Evolutionary conservation across 2,888 invertebrate genomes (phyloP), one percentile per base, ranked within the genome.

Genomic region (Drosophila rellima): DNA sequence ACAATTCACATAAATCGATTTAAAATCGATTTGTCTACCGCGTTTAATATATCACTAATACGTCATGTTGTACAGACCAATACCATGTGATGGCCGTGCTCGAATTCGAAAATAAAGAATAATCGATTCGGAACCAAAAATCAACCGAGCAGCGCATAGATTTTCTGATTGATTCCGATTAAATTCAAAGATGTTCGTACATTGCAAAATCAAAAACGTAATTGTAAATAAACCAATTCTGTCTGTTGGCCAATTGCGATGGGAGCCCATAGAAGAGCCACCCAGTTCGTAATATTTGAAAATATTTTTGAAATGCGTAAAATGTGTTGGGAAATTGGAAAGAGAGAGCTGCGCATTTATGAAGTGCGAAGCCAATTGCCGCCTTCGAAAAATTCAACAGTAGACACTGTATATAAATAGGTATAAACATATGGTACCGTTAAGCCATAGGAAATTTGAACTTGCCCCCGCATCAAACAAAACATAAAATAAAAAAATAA

Each of bases 361-460:
- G 86, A 88, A 88, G 82, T 82, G 82, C 82, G 86, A 82, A 82
- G 86, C 80, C 76, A 82, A 88, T 85, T 48, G 84, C 61, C 74
- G 86, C 51, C 62, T 69, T 70, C 59, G 50, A 37, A 37, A 44
- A 69, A 83, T 71, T 78, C 65, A 70, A 65, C 62, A 57, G 63
- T 59, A 66, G 75, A 70, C 70, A 70, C 56, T 78, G 45, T 55
- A 67, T 74, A 75, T 74, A 78, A 72, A 56, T 65, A 74, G 60
- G 51, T 40, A 29, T 17, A 59, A 67, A n/a, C 74, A 74, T 73
- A 61, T 74, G 74, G 78, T 50, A 74, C 40, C 48, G n/a, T 35
- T 35, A 33, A 18, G 39, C 73, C 51, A 45, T 44, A 18, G 33
- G 70, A 66, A 71, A 84, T 69, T 64, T 78, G 84, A 81, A 87